Evolutionary conservation across 2,888 invertebrate genomes (phyloP).

Genomic region (Morinoia aosen): DNA sequence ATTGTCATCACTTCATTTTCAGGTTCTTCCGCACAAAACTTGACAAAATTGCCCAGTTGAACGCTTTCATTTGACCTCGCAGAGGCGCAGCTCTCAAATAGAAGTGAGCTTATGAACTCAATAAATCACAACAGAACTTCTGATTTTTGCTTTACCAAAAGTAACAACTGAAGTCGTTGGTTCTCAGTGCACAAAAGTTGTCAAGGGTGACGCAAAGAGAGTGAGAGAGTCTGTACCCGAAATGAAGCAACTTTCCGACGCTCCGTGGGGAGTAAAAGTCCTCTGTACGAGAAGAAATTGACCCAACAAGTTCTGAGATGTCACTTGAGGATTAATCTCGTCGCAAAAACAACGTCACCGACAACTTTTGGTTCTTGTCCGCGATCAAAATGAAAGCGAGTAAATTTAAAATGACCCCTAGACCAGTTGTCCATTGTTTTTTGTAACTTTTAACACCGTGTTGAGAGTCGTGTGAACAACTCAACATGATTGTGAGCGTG

Average conservation of each 20-base stretch:
- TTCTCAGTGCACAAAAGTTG: background rate
- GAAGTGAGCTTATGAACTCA: background rate
- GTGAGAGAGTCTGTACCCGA: background rate
- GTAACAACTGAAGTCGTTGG: background rate
- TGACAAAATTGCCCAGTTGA: background rate
- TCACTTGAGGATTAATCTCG: background rate
- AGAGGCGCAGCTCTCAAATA: background rate
- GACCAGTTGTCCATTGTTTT: background rate
- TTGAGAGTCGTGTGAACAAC: background rate
- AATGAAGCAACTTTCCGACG: conserved; percentile 37
- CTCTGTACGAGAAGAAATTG: background rate
- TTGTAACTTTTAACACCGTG: background rate
- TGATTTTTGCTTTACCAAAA: background rate
- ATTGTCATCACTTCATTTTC: background rate
- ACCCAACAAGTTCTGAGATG: background rate
- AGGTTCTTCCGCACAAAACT: background rate
- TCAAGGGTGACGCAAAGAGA: background rate
- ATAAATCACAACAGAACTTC: background rate
- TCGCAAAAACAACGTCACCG: background rate
- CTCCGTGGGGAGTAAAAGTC: background rate
- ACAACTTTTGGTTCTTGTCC: background rate
- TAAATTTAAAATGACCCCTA: background rate
- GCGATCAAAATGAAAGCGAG: background rate
- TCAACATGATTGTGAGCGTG: background rate
- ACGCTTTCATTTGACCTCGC: no score